These are phyloP conservation scores for Centropus unirufus DNA, from an alignment of 2,113 vertebrate genomes.

Conservation along the genomic window DNA sequence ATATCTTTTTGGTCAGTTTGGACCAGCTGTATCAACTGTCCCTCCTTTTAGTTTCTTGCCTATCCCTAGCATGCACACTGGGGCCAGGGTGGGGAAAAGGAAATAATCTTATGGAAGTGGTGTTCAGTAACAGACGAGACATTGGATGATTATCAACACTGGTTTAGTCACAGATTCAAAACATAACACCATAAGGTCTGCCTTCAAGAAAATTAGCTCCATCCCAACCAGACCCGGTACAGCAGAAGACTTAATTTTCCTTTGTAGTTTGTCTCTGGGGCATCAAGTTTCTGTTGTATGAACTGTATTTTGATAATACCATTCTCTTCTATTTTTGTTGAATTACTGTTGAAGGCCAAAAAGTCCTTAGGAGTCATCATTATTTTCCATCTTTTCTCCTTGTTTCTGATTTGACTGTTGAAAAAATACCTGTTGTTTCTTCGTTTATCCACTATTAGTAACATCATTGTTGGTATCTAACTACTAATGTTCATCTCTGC, in stretches of 20 bases:
- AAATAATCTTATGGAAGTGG: background rate
- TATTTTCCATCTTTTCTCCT: background rate
- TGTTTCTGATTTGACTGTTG: background rate
- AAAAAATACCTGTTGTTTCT: background rate
- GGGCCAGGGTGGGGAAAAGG: background rate
- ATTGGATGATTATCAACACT: background rate
- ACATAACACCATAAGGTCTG: accelerated
- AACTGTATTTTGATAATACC: accelerated
- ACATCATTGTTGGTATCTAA: background rate
- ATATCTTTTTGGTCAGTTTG: background rate
- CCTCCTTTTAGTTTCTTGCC: background rate
- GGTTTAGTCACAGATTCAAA: background rate
- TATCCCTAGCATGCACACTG: background rate
- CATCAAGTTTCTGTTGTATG: background rate
- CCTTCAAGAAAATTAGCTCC: background rate
- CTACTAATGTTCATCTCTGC: accelerated
- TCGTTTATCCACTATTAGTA: background rate
- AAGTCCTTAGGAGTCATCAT: accelerated
- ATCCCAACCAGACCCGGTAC: background rate
- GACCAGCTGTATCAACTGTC: background rate
- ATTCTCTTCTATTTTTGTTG: background rate
- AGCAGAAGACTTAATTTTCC: background rate
- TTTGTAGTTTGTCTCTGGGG: background rate
- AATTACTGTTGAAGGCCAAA: background rate
- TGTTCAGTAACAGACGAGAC: background rate